These are phyloP conservation scores for Phengaris alcon DNA, from an alignment of 2,888 invertebrate species.

Conservation along the genomic window DNA sequence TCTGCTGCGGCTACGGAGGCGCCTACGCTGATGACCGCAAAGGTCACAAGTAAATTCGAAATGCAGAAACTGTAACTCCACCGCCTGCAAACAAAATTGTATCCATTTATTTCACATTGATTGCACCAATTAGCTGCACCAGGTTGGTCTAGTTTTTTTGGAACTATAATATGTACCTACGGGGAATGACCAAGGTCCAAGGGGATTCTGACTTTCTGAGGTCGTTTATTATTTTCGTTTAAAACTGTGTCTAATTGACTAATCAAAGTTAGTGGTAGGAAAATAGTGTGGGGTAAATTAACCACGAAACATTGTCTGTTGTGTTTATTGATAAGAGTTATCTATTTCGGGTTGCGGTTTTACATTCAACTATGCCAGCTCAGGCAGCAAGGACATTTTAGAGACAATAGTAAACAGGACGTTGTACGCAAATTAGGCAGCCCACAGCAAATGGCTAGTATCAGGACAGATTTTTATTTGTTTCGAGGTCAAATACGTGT, in stretches of 20 bases:
- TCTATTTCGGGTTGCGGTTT: not conserved
- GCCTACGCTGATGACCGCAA: conserved; percentile 19
- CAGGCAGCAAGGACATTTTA: not conserved
- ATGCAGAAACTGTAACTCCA: conserved; percentile 13
- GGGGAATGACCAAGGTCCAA: no score
- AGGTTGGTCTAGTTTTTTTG: no score
- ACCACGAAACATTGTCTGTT: not conserved
- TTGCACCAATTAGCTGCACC: not conserved
- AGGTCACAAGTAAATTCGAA: conserved; percentile 20
- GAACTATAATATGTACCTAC: no score
- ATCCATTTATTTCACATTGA: not conserved
- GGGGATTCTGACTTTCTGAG: no score
- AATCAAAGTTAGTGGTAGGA: no score
- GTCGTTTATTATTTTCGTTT: no score
- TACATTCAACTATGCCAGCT: not conserved
- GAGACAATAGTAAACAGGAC: not conserved
- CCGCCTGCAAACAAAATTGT: conserved; percentile 17
- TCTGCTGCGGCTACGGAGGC: not conserved
- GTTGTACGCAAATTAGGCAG: not conserved
- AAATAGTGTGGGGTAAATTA: no score
- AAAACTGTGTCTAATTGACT: no score
- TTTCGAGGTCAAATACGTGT: conserved; percentile 4
- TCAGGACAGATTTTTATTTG: not conserved
- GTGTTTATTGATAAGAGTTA: not conserved
- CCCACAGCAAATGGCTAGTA: not conserved